Conservation (phyloP, 1,140 invertebrate genomes). For the Leptopilina boulardi region DNA sequence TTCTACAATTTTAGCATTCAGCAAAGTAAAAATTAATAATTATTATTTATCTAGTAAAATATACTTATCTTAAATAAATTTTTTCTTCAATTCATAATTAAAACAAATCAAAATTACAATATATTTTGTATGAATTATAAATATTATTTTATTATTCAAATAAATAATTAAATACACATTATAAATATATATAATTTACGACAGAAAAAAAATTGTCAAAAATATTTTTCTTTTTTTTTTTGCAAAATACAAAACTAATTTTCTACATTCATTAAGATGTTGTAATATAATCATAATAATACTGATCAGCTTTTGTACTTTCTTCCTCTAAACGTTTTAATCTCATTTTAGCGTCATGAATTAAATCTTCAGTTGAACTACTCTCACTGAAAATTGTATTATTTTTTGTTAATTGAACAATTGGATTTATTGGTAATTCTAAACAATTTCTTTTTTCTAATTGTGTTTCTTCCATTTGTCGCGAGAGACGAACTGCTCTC, state of each 20-base stretch:
- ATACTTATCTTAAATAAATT: too few species aligned
- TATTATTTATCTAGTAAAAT: too few species aligned
- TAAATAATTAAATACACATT: too few species aligned
- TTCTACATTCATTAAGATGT: constrained; percentile 53
- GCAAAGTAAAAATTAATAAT: too few species aligned
- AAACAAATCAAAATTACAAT: too few species aligned
- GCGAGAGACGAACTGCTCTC: constrained; percentile 61
- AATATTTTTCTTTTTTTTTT: too few species aligned
- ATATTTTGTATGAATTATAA: too few species aligned
- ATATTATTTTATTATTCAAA: too few species aligned
- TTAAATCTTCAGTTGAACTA: constrained; percentile 73
- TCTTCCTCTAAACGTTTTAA: constrained; percentile 70
- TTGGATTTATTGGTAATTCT: constrained; percentile 48
- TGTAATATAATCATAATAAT: constrained; percentile 68
- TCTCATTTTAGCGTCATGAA: constrained; percentile 71
- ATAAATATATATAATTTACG: too few species aligned
- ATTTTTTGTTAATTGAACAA: constrained; percentile 48
- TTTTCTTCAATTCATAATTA: too few species aligned
- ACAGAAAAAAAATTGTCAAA: too few species aligned
- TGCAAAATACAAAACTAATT: constrained; percentile 21
- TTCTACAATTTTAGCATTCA: too few species aligned
- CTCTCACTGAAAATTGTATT: constrained; percentile 69
- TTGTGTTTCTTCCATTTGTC: constrained; percentile 67
- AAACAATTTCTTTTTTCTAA: constrained; percentile 43
- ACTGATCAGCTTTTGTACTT: constrained; percentile 69